phyloP scores from a whole-genome alignment of 1,140 invertebrate genomes.

The Asobara japonica region DNA sequence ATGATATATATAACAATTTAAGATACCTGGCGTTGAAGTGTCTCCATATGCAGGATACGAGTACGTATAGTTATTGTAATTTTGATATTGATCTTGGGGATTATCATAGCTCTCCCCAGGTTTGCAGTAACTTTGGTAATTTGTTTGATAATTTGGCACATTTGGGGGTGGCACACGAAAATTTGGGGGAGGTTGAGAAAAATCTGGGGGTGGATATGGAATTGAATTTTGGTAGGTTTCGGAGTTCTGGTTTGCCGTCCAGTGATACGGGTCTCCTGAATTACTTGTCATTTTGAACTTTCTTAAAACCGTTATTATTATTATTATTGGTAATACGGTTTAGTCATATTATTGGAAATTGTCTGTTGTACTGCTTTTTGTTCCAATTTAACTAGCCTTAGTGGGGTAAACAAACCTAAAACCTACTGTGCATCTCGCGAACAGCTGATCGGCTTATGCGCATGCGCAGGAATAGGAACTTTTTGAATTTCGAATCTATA shows the following conservation, averaged over 20 bases:
- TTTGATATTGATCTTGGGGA: neutral
- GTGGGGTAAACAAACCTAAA: too few species aligned
- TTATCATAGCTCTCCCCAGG: neutral
- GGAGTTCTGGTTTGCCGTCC: neutral
- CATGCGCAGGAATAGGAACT: too few species aligned
- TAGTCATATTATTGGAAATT: neutral
- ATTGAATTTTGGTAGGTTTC: neutral
- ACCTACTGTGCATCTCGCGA: too few species aligned
- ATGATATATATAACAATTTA: too few species aligned
- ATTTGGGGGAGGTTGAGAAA: conserved; percentile 2
- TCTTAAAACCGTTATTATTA: too few species aligned
- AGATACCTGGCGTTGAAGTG: neutral
- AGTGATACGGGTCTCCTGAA: neutral
- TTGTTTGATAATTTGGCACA: neutral
- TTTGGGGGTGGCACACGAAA: neutral
- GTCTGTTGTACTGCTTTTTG: too few species aligned
- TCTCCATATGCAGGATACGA: conserved; percentile 29
- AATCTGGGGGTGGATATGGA: neutral
- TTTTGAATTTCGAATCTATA: too few species aligned
- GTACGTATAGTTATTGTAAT: conserved; percentile 29
- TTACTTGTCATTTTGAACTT: conserved; percentile 1
- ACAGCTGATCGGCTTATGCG: too few species aligned
- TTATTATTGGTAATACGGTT: too few species aligned
- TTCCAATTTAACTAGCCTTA: too few species aligned
- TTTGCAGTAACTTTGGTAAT: neutral